These are phyloP conservation scores for Ammodytes dubius DNA, from an alignment of 2,113 vertebrate genomes.

Conservation along the genomic window DNA sequence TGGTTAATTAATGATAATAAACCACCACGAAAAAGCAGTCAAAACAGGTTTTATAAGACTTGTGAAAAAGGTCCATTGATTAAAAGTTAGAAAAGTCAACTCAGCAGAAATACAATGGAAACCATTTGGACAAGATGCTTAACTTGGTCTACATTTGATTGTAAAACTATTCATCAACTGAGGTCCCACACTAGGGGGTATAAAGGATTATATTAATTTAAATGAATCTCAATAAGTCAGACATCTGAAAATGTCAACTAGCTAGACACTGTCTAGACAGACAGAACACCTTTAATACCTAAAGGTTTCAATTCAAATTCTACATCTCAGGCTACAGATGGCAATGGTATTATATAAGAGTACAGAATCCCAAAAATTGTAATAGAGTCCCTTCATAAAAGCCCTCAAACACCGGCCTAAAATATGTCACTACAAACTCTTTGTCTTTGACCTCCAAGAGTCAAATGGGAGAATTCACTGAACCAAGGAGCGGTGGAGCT, in stretches of 20 bases:
- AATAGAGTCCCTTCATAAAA: slow-evolving; percentile 5
- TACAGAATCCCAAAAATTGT: neutral
- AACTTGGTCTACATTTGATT: slow-evolving; percentile 8
- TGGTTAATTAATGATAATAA: slow-evolving; percentile 73
- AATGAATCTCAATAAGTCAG: neutral
- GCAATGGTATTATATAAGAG: neutral
- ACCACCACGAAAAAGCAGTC: slow-evolving; percentile 48
- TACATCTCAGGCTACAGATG: neutral
- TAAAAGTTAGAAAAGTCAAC: slow-evolving; percentile 25
- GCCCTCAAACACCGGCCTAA: neutral
- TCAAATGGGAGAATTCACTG: slow-evolving; percentile 12
- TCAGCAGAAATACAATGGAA: slow-evolving; percentile 48
- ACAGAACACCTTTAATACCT: neutral
- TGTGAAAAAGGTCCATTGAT: slow-evolving; percentile 74
- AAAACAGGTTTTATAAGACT: slow-evolving; percentile 51
- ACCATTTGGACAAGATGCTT: slow-evolving; percentile 19
- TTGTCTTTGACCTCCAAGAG: slow-evolving; percentile 24
- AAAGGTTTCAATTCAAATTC: neutral
- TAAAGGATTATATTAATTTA: neutral
- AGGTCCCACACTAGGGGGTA: neutral
- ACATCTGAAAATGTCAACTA: neutral
- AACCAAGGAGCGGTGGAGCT: slow-evolving; percentile 21
- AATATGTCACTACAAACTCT: neutral
- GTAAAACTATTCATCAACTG: slow-evolving; percentile 17
- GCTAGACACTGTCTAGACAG: neutral